These are phyloP conservation scores for Emydocephalus ijimae DNA, from an alignment of 2,113 vertebrate species.

Conservation along the genomic window DNA sequence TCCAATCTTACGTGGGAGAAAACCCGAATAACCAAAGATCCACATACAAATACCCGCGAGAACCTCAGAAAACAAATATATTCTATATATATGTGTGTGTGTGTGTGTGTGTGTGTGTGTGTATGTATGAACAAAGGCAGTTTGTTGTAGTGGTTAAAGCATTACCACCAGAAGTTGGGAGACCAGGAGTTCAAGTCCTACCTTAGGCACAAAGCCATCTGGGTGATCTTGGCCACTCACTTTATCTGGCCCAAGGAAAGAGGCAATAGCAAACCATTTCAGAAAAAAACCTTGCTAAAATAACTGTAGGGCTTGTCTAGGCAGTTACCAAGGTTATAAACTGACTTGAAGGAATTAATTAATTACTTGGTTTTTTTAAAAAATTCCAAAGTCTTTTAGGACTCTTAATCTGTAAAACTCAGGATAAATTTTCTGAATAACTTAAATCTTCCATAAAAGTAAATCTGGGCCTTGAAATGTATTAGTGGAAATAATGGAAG, in stretches of 20 bases:
- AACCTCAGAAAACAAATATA: no score
- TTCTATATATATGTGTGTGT: no score
- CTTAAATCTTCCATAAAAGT: neutral
- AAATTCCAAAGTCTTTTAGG: neutral
- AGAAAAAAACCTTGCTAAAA: neutral
- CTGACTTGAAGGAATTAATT: neutral
- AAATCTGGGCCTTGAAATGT: neutral
- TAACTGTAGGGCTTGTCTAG: neutral
- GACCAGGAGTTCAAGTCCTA: neutral
- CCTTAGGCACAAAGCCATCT: neutral
- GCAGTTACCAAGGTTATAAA: neutral
- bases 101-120: no score
- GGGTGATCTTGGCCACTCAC: neutral
- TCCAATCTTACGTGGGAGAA: no score
- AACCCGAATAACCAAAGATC: no score
- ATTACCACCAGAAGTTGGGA: neutral
- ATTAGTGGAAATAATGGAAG: neutral
- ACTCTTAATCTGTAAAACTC: neutral
- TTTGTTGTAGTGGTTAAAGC: neutral
- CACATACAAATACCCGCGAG: no score
- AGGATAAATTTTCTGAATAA: neutral
- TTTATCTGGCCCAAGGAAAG: neutral
- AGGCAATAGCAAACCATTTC: neutral
- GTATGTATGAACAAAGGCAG: neutral
- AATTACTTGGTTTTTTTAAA: neutral